phyloP scores from a whole-genome alignment of 2,888 invertebrate species.

The Homarus gammarus region DNA sequence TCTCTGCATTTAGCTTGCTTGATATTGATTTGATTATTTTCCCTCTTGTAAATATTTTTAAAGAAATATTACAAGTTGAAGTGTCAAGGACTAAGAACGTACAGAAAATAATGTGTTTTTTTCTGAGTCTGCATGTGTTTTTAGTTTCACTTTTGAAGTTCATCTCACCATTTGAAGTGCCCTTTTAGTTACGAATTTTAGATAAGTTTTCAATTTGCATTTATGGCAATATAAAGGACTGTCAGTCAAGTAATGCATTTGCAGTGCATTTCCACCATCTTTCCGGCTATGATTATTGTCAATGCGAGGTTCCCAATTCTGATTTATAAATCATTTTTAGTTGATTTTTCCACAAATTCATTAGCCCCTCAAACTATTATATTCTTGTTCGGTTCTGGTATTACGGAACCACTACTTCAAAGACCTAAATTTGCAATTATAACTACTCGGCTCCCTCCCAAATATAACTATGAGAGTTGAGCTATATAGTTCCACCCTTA shows the following conservation, averaged over 20 bases:
- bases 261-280: too few relatives aligned
- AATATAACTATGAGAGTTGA: not conserved
- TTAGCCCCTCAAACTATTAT: too few relatives aligned
- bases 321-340: too few relatives aligned
- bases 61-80: not conserved
- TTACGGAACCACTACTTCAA: not conserved
- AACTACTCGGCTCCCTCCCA: not conserved
- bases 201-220: not conserved
- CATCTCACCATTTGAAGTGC: not conserved
- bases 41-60: slow-evolving; percentile 1
- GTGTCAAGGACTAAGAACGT: not conserved
- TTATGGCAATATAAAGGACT: not conserved
- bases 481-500: not conserved
- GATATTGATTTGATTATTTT: not conserved
- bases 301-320: too few relatives aligned
- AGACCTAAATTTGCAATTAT: not conserved
- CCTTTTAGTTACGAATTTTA: not conserved
- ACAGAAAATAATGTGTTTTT: not conserved
- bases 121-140: not conserved
- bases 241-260: too few relatives aligned
- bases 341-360: too few relatives aligned
- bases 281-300: too few relatives aligned
- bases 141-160: not conserved
- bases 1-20: slow-evolving; percentile 2
- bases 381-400: too few relatives aligned